Evolutionary conservation across 2,888 invertebrate species (phyloP).

Genomic region (Nezara viridula): DNA sequence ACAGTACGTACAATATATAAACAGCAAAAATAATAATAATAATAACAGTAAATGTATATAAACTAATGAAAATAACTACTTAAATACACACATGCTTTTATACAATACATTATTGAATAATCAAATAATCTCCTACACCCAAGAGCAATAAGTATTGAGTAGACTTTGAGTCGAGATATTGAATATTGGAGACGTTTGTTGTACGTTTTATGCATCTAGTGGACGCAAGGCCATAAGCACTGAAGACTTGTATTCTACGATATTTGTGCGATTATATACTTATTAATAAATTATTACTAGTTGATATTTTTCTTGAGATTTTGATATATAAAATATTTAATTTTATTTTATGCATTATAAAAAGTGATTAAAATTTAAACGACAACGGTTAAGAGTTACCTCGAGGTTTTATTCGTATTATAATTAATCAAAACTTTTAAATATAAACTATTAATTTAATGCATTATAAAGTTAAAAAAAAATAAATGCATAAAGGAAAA

Average conservation of each 20-base stretch:
- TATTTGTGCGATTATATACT: background rate
- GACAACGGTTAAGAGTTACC: constrained; percentile 16
- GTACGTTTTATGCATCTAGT: too few relatives aligned
- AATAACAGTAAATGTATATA: too few relatives aligned
- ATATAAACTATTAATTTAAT: background rate
- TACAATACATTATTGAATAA: too few relatives aligned
- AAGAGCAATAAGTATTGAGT: too few relatives aligned
- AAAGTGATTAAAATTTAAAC: background rate
- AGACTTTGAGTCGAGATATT: too few relatives aligned
- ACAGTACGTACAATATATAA: too few relatives aligned
- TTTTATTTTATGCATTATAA: background rate
- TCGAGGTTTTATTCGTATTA: background rate
- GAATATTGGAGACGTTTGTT: too few relatives aligned
- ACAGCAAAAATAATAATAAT: too few relatives aligned
- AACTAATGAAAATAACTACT: too few relatives aligned
- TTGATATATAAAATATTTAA: background rate
- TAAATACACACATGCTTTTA: too few relatives aligned
- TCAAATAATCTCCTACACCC: too few relatives aligned
- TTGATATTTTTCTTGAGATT: background rate
- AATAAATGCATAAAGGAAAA: background rate
- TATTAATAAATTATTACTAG: background rate
- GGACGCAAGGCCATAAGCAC: background rate
- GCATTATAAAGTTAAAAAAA: background rate
- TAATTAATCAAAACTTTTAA: background rate
- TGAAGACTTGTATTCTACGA: background rate